These are phyloP conservation scores for Drosophila nigromelanica DNA, from an alignment of 1,140 invertebrate species.

Conservation along the genomic window DNA sequence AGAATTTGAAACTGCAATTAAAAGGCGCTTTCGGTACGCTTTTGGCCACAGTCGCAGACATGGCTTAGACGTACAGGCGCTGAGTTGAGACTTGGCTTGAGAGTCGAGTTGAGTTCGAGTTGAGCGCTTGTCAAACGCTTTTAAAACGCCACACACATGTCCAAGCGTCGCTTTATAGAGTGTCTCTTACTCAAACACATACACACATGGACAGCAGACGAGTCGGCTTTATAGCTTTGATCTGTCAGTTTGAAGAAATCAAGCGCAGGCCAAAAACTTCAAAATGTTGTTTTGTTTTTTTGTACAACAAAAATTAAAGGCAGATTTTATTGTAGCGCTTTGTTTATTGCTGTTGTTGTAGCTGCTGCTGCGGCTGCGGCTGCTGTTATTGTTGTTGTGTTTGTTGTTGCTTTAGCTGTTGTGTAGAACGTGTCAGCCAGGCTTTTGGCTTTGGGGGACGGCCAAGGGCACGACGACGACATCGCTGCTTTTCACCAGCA, in stretches of 20 bases:
- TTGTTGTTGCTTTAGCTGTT: conserved; percentile 46
- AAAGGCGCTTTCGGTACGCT: conserved; percentile 71
- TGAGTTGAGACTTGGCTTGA: conserved; percentile 33
- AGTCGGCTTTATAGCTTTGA: conserved; percentile 72
- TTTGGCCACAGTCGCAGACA: conserved; percentile 7
- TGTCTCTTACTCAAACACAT: conserved; percentile 41
- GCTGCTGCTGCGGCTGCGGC: conserved; percentile 17
- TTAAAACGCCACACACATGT: conserved; percentile 79
- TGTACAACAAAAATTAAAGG: conserved; percentile 46
- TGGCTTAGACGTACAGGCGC: conserved; percentile 41
- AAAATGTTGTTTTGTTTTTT: conserved; percentile 51
- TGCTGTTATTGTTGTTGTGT: conserved; percentile 43
- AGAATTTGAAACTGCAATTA: conserved; percentile 70
- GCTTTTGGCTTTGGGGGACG: conserved; percentile 62
- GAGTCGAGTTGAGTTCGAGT: conserved; percentile 37
- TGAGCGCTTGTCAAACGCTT: conserved; percentile 82
- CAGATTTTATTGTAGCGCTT: conserved; percentile 55
- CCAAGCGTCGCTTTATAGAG: conserved; percentile 42
- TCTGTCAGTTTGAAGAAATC: conserved; percentile 83
- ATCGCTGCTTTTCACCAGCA: conserved; percentile 53
- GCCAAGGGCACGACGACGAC: conserved; percentile 66
- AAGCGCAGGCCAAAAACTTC: conserved; percentile 79
- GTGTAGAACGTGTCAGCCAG: conserved; percentile 77
- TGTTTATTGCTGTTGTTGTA: conserved; percentile 41
- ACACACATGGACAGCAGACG: conserved; percentile 17